Evolutionary conservation across 64 coral and sea anemone genomes (phyloP).

Genomic region (Dendronephthya gigantea): DNA sequence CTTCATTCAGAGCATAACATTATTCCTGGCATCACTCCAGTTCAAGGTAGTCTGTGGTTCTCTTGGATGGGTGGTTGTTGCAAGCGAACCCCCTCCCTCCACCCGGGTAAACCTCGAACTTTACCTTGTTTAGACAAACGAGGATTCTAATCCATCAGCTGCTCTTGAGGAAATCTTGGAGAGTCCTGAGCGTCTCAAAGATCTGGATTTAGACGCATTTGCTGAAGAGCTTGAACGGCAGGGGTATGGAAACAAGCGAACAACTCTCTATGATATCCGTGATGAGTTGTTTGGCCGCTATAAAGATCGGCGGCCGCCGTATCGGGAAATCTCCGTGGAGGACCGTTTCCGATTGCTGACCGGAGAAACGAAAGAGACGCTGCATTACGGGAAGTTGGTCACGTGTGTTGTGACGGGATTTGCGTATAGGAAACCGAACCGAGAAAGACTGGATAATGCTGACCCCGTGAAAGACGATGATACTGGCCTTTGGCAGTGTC

Average conservation of each 20-base stretch:
- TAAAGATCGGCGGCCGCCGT: slow-evolving; percentile 58
- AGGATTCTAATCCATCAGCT: slow-evolving; percentile 84
- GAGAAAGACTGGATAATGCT: slow-evolving; percentile 78
- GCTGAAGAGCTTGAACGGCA: slow-evolving; percentile 89
- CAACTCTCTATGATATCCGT: slow-evolving; percentile 87
- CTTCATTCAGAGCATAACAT: too few relatives aligned
- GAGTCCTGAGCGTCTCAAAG: slow-evolving; percentile 75
- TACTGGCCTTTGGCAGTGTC: slow-evolving; percentile 76
- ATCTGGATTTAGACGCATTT: slow-evolving; percentile 89
- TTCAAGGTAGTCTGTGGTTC: too few relatives aligned
- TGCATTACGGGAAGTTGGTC: slow-evolving; percentile 79
- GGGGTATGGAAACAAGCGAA: slow-evolving; percentile 83
- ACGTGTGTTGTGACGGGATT: slow-evolving; percentile 77
- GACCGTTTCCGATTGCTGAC: slow-evolving; percentile 76
- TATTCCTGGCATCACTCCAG: too few relatives aligned
- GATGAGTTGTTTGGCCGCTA: slow-evolving; percentile 94
- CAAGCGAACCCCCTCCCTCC: too few relatives aligned
- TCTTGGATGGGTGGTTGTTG: too few relatives aligned
- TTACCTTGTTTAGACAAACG: slow-evolving; percentile 28
- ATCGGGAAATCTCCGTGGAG: slow-evolving; percentile 58
- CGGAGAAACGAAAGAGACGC: slow-evolving; percentile 59
- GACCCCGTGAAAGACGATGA: slow-evolving; percentile 73
- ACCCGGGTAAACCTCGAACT: too few relatives aligned
- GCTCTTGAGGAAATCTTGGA: slow-evolving; percentile 92
- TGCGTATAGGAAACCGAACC: slow-evolving; percentile 67